Evolutionary conservation across 2,797 vertebrate genomes (phyloP), one percentile per base, ranked within the genome.

Genomic region (Urosaurus nigricauda): DNA sequence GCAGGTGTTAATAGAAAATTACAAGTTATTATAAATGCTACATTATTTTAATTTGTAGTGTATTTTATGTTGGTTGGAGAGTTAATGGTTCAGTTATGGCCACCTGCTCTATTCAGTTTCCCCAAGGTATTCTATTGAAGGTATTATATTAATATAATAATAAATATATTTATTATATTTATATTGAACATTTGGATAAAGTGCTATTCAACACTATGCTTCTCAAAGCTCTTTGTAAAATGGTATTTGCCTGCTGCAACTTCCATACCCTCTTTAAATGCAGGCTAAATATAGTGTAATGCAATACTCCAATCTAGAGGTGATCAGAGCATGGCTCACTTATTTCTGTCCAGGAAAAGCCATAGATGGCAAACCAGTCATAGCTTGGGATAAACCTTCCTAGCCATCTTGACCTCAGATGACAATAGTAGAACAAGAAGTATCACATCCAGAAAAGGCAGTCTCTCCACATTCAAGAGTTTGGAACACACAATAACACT

Each of bases 1-100:
- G 73, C 81, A 92, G 92, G 73, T 85, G 87, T 80, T 60, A 84
- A 91, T 92, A 88, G 84, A 93, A 93, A 91, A 93, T 83, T 32
- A 0, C 21, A 75, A 73, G 51, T 81, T 51, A 60, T 71, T 83
- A 65, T 93, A 94, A 94, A 90, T 89, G 89, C 90, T 91, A 92
- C 83, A 91, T 6, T 85, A 74, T 83, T 92, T 92, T 94, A 79
- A 71, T 90, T 29, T 88, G 26, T 63, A 58, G 88, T 92, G 93
- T 43, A 86, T 51, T 92, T 87, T 84, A 88, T 81, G 37, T 65
- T 87, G 92, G 60, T 90, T 90, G 86, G 86, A 79, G 88, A 91
- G 75, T 92, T 71, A 26, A 83, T 73, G 51, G 87, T 86, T 73
- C n/a, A 90, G 78, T 58, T 83, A 79, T 89, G 79, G 90, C 68